Base-by-base conservation (phyloP, 2,113 vertebrate species). In the Anoura caudifer region DNA sequence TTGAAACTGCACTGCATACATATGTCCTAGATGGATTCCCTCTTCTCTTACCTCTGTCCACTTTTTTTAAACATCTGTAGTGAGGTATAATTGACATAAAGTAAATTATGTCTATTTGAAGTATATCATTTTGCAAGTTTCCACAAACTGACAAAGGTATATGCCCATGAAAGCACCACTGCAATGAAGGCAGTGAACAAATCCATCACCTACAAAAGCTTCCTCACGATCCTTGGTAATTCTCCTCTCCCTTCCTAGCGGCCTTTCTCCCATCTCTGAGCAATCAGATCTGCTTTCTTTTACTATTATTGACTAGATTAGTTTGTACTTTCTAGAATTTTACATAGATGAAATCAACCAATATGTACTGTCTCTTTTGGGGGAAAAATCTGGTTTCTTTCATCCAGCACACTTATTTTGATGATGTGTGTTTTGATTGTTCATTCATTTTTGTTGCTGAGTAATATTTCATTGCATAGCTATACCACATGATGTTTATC, bases 1-100 rank as follows among this genome's bases (percentile, higher is more conserved):
- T 97, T 96, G 95, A 97, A 95, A 94, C 80, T 90, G 38, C n/a
- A n/a, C 22, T 76, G 77, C 85, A 15, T 89, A 82, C 76, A 31
- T 77, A 47, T 96, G 69, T 81, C 77, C 96, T 54, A 91, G 84
- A 88, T 82, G 93, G 96, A 96, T 9, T 95, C 31, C 38, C 13
- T 70, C 77, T 31, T 88, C 22, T 26, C 38, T 96, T 26, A 67
- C 43, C 38, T 87, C 7, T 94, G 31, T 61, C 72, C 24, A 69
- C 38, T 16, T 65, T 52, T 84, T 82, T 52, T 83, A 84, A 85
- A 90, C 9, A 85, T 20, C 13, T 45, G 70, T 19, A 69, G 73
- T 54, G 38, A 72, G 6, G 13, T 85, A 28, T 72, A 67, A 43
- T 70, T 52, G 31, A 20, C 43, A 80, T n/a, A 33, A 3, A 45